Conservation (phyloP, 2,888 invertebrate species). For the Agapostemon virescens region DNA sequence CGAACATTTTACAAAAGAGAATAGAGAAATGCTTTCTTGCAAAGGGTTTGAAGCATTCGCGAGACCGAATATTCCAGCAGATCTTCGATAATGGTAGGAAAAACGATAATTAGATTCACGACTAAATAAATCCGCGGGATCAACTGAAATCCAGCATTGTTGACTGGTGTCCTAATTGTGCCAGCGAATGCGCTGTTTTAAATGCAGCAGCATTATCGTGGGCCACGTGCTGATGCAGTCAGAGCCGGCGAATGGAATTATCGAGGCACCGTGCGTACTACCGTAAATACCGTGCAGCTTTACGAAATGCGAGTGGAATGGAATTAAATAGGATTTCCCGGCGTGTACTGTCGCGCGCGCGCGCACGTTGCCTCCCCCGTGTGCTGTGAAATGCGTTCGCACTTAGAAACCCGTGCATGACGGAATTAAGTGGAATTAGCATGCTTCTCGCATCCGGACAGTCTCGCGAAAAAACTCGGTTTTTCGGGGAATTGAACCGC, state of each 20-base stretch:
- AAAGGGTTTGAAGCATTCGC: not conserved
- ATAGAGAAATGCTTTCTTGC: not conserved
- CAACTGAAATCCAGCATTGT: conserved; percentile 29
- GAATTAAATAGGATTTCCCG: conserved; percentile 60
- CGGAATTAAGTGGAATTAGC: conserved; percentile 49
- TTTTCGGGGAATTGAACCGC: not conserved
- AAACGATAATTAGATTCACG: not conserved
- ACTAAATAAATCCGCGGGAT: not conserved
- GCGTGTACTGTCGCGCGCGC: conserved; percentile 30
- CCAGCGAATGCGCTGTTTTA: conserved; percentile 55
- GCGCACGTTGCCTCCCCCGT: conserved; percentile 4
- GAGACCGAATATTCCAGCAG: not conserved
- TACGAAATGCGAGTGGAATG: conserved; percentile 60
- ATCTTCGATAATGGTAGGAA: not conserved
- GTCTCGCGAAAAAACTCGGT: not conserved
- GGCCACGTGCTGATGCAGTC: conserved; percentile 48
- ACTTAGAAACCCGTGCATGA: conserved; percentile 38
- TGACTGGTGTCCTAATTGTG: conserved; percentile 56
- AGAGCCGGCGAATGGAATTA: conserved; percentile 59
- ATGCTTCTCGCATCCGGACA: conserved; percentile 8
- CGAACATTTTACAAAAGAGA: not conserved
- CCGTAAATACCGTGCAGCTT: conserved; percentile 58
- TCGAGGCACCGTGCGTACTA: conserved; percentile 57
- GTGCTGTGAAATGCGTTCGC: conserved; percentile 22
- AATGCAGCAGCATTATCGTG: conserved; percentile 58